phyloP scores from a whole-genome alignment of 2,888 invertebrate species.

The Nomada ferruginata region DNA sequence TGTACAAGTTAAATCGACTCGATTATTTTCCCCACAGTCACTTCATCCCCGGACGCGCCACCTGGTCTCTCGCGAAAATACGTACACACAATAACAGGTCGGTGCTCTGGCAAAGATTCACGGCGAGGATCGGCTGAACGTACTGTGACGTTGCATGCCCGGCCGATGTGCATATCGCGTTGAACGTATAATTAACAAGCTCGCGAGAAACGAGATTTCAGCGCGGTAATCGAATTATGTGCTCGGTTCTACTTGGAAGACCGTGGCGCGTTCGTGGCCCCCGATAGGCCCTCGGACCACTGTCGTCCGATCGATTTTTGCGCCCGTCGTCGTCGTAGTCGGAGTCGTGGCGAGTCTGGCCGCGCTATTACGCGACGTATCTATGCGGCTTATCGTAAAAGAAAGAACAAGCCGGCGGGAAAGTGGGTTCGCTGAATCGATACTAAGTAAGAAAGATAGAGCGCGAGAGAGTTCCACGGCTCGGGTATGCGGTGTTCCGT shows the following conservation, averaged over 20 bases:
- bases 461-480: neutral
- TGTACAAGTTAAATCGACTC: neutral
- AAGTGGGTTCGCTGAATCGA: conserved; percentile 60
- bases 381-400: conserved; percentile 61
- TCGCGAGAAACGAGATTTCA: conserved; percentile 42
- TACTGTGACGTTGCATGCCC: conserved; percentile 43
- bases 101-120: conserved; percentile 35
- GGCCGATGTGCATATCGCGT: conserved; percentile 40
- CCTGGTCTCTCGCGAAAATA: conserved; percentile 2
- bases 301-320: conserved; percentile 64
- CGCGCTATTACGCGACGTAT: conserved; percentile 59
- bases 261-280: neutral
- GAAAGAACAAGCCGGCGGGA: conserved; percentile 52
- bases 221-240: conserved; percentile 47
- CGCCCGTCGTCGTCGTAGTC: conserved; percentile 24
- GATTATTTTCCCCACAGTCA: neutral
- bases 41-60: neutral
- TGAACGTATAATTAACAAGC: conserved; percentile 43
- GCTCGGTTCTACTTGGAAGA: conserved; percentile 7
- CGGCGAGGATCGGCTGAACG: conserved; percentile 31
- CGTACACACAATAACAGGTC: neutral
- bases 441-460: conserved; percentile 10
- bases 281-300: conserved; percentile 34
- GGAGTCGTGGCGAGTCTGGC: conserved; percentile 8
- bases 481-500: neutral